Conservation (phyloP, 2,888 invertebrate species). For the Diarsia dahlii region DNA sequence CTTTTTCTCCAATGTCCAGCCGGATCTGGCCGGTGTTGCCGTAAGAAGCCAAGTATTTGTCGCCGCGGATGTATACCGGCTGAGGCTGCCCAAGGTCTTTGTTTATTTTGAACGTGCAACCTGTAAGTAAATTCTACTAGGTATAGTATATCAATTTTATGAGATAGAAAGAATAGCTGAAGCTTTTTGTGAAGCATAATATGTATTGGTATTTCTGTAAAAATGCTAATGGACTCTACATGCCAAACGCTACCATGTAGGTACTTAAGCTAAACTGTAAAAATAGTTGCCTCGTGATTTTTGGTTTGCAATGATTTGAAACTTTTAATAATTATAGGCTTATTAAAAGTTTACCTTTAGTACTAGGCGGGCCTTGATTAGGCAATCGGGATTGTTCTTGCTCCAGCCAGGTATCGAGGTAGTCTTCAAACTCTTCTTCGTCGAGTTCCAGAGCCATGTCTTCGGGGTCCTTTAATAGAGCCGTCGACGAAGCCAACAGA, state of each 20-base stretch:
- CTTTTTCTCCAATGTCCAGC: constrained; percentile 77
- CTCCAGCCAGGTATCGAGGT: constrained; percentile 84
- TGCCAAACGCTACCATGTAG: not conserved
- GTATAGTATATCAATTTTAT: not conserved
- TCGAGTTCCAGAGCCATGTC: constrained; percentile 80
- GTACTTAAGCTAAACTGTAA: not conserved
- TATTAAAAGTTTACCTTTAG: constrained; percentile 70
- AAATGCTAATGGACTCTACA: not conserved
- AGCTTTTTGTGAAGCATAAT: not conserved
- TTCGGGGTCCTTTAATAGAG: constrained; percentile 80
- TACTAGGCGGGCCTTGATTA: constrained; percentile 69
- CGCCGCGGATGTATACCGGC: constrained; percentile 89
- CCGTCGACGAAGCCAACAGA: constrained; percentile 66
- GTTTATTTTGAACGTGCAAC: constrained; percentile 86
- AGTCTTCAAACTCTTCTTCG: constrained; percentile 88
- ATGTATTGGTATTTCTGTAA: not conserved
- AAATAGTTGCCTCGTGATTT: not conserved
- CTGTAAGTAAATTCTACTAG: constrained; percentile 63
- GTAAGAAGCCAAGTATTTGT: constrained; percentile 76
- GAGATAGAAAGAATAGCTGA: not conserved
- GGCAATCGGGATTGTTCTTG: constrained; percentile 74
- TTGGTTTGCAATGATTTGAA: not conserved
- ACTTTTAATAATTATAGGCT: not conserved
- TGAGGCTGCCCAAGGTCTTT: constrained; percentile 91
- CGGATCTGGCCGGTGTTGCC: constrained; percentile 81